Percentiles rank a stretch among this genome's conserved stretches.
These are phyloP conservation scores for Datnioides undecimradiatus DNA, from an alignment of 2,113 vertebrate genomes.

Conservation along the genomic window DNA sequence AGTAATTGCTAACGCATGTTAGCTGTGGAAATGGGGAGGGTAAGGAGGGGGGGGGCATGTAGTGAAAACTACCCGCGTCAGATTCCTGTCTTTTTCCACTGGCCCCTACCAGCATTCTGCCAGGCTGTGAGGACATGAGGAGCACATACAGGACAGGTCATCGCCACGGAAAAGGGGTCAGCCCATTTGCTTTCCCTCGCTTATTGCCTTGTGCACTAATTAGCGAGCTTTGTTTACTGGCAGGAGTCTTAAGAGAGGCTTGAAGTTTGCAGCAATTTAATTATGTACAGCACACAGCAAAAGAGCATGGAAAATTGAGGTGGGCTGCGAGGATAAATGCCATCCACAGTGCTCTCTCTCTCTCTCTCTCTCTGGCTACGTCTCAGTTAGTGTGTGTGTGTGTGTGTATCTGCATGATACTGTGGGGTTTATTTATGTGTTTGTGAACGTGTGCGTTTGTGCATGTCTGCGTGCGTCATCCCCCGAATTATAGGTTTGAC, in stretches of 20 bases:
- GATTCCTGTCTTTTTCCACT: slow-evolving; percentile 76
- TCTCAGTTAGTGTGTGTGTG: slow-evolving; percentile 20
- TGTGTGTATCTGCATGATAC: slow-evolving; percentile 42
- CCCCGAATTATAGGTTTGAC: slow-evolving; percentile 71
- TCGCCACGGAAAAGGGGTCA: slow-evolving; percentile 42
- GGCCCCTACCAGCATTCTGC: slow-evolving; percentile 49
- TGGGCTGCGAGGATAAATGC: slow-evolving; percentile 71
- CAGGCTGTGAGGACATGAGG: slow-evolving; percentile 55
- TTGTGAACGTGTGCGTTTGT: slow-evolving; percentile 42
- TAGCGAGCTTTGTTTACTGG: slow-evolving; percentile 67
- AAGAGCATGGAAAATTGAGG: slow-evolving; percentile 72
- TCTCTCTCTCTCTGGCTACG: slow-evolving; percentile 31
- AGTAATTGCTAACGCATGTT: slow-evolving; percentile 59
- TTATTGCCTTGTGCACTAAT: slow-evolving; percentile 65
- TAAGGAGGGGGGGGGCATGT: neutral
- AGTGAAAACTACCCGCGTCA: slow-evolving; percentile 56
- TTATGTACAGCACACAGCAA: slow-evolving; percentile 61
- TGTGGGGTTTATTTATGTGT: slow-evolving; percentile 58
- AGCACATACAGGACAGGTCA: slow-evolving; percentile 65
- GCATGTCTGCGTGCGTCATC: slow-evolving; percentile 48
- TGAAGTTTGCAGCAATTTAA: slow-evolving; percentile 73
- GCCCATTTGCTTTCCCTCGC: slow-evolving; percentile 36
- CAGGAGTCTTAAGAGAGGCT: slow-evolving; percentile 58
- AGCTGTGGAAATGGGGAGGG: slow-evolving; percentile 35
- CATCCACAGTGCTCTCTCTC: slow-evolving; percentile 51